These are phyloP conservation scores for Pissodes strobi DNA, from an alignment of 1,140 invertebrate species.

Conservation along the genomic window DNA sequence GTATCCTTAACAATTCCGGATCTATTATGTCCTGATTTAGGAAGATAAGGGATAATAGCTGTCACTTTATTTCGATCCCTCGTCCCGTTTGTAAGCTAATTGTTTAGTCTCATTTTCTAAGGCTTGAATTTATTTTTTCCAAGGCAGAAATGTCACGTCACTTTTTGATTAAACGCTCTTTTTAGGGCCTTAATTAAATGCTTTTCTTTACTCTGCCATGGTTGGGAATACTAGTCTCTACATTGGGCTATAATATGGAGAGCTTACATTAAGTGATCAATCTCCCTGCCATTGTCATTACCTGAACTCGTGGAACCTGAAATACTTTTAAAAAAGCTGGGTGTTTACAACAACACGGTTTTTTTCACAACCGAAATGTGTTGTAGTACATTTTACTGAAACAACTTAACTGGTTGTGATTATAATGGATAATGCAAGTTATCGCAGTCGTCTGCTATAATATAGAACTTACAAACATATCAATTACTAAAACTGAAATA, in stretches of 20 bases:
- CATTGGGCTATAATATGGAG: no score
- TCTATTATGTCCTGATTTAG: slow-evolving; percentile 29
- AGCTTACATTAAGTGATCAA: not conserved
- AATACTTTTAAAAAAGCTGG: no score
- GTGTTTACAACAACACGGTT: no score
- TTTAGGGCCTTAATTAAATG: slow-evolving; percentile 7
- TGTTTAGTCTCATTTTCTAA: slow-evolving; percentile 21
- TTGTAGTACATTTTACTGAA: no score
- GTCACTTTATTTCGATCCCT: slow-evolving; percentile 19
- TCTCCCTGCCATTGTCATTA: not conserved
- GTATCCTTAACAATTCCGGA: slow-evolving; percentile 29
- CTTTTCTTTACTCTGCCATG: not conserved
- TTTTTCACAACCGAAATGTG: no score
- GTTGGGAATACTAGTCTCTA: not conserved
- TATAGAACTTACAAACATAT: no score
- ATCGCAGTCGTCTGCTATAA: no score
- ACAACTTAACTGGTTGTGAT: no score
- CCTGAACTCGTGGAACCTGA: no score
- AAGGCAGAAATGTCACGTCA: not conserved
- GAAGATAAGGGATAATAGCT: slow-evolving; percentile 27
- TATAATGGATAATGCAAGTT: no score
- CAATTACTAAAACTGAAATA: no score
- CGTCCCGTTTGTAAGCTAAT: slow-evolving; percentile 15
- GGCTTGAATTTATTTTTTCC: slow-evolving; percentile 21
- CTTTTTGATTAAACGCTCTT: not conserved